phyloP scores from a whole-genome alignment of 2,113 vertebrate genomes.

The Kobus ellipsiprymnus region DNA sequence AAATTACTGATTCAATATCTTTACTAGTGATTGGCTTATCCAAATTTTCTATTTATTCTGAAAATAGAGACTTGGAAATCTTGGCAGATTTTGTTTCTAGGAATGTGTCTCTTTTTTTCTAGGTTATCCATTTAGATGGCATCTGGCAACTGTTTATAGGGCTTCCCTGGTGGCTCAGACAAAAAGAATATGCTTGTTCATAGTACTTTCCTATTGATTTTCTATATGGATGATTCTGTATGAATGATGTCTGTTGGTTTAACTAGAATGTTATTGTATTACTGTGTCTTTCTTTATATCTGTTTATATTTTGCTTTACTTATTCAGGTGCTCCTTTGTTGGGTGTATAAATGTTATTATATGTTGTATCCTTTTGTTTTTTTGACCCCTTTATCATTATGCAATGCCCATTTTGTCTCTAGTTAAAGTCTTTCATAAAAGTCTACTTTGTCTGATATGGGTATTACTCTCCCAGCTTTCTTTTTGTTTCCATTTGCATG shows the following conservation, averaged over 20 bases:
- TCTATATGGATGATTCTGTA: background rate
- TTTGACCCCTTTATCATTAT: background rate
- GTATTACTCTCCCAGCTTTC: background rate
- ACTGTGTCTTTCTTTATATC: background rate
- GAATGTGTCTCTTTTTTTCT: background rate
- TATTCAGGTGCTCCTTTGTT: background rate
- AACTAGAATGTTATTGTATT: background rate
- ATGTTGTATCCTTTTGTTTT: background rate
- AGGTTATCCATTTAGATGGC: background rate
- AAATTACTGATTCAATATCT: background rate
- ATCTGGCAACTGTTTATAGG: background rate
- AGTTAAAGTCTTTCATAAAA: background rate
- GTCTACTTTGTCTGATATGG: background rate
- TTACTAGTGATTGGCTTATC: background rate
- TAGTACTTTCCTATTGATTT: background rate
- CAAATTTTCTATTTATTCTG: background rate
- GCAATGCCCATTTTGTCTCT: background rate
- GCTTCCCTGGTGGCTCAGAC: background rate
- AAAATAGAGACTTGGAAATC: background rate
- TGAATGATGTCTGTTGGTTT: background rate
- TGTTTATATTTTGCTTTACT: background rate
- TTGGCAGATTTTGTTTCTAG: background rate
- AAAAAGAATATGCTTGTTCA: background rate
- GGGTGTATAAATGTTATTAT: background rate
- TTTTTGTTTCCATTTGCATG: background rate